Evolutionary conservation across 2,888 invertebrate species (phyloP).

Genomic region (Chalcosyrphus nemorum): DNA sequence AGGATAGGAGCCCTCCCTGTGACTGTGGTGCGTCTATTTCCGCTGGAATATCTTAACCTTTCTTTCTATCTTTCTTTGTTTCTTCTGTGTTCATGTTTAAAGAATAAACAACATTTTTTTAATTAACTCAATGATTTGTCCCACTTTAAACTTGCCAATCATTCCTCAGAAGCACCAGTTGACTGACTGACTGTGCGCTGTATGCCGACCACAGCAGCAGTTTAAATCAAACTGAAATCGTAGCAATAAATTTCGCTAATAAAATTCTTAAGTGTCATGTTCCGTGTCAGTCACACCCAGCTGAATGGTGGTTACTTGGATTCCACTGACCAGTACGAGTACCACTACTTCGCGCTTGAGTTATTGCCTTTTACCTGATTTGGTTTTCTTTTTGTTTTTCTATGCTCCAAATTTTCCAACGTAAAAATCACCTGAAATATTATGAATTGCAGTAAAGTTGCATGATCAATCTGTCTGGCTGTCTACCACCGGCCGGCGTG

Average conservation of each 20-base stretch:
- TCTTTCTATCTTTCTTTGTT: neutral
- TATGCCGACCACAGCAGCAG: too few relatives aligned
- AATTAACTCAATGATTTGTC: conserved; percentile 16
- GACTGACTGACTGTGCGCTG: neutral
- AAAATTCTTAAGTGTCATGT: conserved; percentile 72
- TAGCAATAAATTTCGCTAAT: conserved; percentile 60
- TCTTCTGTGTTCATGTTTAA: neutral
- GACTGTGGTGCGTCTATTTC: conserved; percentile 10
- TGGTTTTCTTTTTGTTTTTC: conserved; percentile 6
- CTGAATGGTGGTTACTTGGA: conserved; percentile 33
- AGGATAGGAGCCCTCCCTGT: neutral
- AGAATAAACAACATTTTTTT: neutral
- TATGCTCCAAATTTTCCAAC: conserved; percentile 51
- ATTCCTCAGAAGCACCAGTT: too few relatives aligned
- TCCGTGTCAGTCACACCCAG: conserved; percentile 72
- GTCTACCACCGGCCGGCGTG: conserved; percentile 40
- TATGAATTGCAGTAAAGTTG: conserved; percentile 63
- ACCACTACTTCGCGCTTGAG: conserved; percentile 43
- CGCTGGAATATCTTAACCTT: conserved; percentile 6
- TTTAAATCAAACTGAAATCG: neutral
- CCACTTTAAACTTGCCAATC: conserved; percentile 34
- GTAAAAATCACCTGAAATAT: conserved; percentile 66
- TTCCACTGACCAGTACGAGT: conserved; percentile 63
- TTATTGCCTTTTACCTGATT: conserved; percentile 48
- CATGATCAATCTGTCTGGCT: conserved; percentile 72